These are phyloP conservation scores for Deilephila elpenor DNA, from an alignment of 2,888 invertebrate genomes.

Conservation along the genomic window DNA sequence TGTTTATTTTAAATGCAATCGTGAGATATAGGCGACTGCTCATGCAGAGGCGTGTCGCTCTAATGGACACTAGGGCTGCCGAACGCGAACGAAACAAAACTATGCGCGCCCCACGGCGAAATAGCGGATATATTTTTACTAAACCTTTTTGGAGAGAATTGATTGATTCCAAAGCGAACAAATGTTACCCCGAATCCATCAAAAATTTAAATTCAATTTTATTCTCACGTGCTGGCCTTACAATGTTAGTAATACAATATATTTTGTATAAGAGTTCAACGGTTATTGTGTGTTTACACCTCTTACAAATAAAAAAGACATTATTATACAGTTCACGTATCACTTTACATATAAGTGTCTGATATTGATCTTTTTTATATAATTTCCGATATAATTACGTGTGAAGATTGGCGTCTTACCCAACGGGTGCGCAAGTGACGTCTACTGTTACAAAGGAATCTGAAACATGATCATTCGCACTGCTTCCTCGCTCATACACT, in stretches of 20 bases:
- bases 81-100: slow-evolving; percentile 1
- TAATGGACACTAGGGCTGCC: slow-evolving; percentile 21
- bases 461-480: slow-evolving; percentile 1
- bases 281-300: too few species aligned
- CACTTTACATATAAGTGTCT: too few species aligned
- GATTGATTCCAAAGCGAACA: slow-evolving; percentile 8
- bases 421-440: neutral
- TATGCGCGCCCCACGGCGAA: neutral
- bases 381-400: neutral
- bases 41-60: slow-evolving; percentile 50
- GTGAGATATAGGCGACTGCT: slow-evolving; percentile 44
- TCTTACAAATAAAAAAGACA: too few species aligned
- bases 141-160: neutral
- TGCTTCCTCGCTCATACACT: neutral
- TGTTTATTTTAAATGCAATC: slow-evolving; percentile 42
- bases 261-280: too few species aligned
- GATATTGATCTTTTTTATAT: neutral
- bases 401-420: neutral
- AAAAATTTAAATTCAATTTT: too few species aligned
- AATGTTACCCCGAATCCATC: neutral
- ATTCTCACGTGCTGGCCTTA: too few species aligned
- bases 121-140: neutral
- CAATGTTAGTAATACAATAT: too few species aligned
- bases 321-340: too few species aligned
- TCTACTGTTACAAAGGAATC: slow-evolving; percentile 8